Evolutionary conservation across 2,113 vertebrate species (phyloP).

Genomic region (Rhinichthys klamathensis): DNA sequence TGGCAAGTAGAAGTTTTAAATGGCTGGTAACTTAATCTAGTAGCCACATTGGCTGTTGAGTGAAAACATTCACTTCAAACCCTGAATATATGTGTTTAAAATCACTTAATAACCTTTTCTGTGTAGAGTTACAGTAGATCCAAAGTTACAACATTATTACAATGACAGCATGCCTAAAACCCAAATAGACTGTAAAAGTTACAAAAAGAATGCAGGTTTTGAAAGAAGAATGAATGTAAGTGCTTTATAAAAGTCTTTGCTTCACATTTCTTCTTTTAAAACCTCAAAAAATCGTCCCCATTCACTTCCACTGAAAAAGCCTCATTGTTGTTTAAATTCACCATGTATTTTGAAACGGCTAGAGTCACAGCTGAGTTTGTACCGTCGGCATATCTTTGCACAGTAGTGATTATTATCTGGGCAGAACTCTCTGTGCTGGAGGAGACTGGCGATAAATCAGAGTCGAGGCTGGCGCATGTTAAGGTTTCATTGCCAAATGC

Average conservation of each 20-base stretch:
- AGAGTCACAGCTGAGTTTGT: constrained; percentile 22
- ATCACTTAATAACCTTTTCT: background rate
- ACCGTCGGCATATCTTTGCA: constrained; percentile 41
- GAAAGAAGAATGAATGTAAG: background rate
- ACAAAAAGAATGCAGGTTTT: background rate
- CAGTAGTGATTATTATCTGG: constrained; percentile 42
- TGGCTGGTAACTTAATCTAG: no score
- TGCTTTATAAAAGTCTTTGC: background rate
- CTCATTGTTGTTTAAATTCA: background rate
- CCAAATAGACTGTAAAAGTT: background rate
- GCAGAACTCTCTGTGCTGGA: constrained; percentile 42
- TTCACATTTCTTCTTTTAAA: background rate
- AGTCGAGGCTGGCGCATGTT: constrained; percentile 31
- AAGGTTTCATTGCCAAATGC: constrained; percentile 32
- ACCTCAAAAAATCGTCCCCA: background rate
- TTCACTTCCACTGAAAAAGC: background rate
- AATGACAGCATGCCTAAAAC: background rate
- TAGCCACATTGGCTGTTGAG: no score
- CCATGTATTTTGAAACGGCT: background rate
- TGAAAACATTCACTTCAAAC: no score
- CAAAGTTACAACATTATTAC: background rate
- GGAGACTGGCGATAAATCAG: constrained; percentile 51
- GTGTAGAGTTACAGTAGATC: background rate
- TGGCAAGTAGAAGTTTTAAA: no score
- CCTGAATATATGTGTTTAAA: no score